phyloP scores from a whole-genome alignment of 1,140 invertebrate species.

The Phthorimaea operculella region DNA sequence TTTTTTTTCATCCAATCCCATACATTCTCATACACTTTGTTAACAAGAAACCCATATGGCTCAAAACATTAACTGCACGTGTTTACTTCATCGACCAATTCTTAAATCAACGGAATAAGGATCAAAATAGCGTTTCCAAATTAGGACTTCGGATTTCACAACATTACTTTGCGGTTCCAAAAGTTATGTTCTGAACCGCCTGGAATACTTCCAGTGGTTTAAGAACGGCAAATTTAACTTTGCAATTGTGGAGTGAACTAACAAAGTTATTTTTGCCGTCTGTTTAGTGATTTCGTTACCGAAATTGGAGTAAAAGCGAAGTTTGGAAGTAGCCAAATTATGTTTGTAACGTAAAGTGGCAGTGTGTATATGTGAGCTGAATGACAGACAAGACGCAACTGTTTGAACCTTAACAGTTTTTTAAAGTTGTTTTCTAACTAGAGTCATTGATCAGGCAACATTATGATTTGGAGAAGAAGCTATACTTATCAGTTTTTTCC shows the following conservation, averaged over 20 bases:
- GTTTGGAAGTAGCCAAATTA: neutral
- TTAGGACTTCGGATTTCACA: neutral
- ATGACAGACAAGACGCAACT: constrained; percentile 49
- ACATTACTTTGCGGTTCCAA: neutral
- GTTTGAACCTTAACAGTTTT: constrained; percentile 38
- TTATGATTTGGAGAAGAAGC: no score
- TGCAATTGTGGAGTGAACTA: neutral
- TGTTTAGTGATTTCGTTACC: neutral
- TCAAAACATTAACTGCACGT: neutral
- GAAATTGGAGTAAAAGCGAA: neutral
- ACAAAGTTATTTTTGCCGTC: constrained; percentile 1
- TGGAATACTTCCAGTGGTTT: neutral
- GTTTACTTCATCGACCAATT: constrained; percentile 6
- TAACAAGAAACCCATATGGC: constrained; percentile 52
- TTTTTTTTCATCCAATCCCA: constrained; percentile 41
- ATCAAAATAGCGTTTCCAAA: constrained; percentile 18
- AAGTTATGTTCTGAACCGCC: neutral
- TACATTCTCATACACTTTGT: constrained; percentile 40
- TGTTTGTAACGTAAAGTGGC: neutral
- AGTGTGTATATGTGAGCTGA: constrained; percentile 33
- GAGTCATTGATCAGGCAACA: constrained; percentile 1
- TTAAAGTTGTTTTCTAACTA: constrained; percentile 36
- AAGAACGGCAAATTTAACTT: neutral
- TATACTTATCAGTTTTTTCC: no score
- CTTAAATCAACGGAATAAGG: constrained; percentile 5